These are phyloP conservation scores for Proctacanthus coquilletti DNA, from an alignment of 1,140 invertebrate genomes.

Conservation along the genomic window DNA sequence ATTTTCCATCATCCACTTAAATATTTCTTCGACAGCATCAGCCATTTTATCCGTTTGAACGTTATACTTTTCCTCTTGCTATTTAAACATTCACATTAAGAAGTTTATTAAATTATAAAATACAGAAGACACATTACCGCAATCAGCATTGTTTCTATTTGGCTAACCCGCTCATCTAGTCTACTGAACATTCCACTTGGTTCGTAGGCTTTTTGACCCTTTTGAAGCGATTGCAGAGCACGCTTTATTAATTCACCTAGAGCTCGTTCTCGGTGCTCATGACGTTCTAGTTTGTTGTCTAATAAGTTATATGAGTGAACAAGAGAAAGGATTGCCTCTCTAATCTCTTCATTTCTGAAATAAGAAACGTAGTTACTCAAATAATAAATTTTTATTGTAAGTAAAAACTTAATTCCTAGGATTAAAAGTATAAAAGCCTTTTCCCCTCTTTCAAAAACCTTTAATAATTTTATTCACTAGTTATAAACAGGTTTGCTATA, in stretches of 20 bases:
- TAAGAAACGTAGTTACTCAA: too few relatives aligned
- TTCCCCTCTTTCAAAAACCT: too few relatives aligned
- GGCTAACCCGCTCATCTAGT: slow-evolving; percentile 49
- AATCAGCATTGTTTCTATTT: slow-evolving; percentile 50
- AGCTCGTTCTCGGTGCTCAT: slow-evolving; percentile 64
- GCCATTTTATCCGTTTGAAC: slow-evolving; percentile 47
- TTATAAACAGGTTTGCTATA: too few relatives aligned
- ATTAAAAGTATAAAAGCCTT: too few relatives aligned
- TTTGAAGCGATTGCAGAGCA: slow-evolving; percentile 50
- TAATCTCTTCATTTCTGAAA: slow-evolving; percentile 62
- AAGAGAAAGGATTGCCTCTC: slow-evolving; percentile 63
- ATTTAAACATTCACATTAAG: slow-evolving; percentile 5
- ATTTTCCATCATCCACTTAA: slow-evolving; percentile 41
- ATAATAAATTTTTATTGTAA: too few relatives aligned
- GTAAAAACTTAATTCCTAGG: too few relatives aligned
- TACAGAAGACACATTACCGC: slow-evolving; percentile 27
- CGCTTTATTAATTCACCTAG: slow-evolving; percentile 65
- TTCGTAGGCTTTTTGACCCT: slow-evolving; percentile 51
- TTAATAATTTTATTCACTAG: too few relatives aligned
- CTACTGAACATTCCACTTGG: slow-evolving; percentile 44
- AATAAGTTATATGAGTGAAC: slow-evolving; percentile 63
- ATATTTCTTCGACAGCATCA: slow-evolving; percentile 46
- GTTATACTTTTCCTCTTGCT: slow-evolving; percentile 29
- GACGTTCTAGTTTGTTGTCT: slow-evolving; percentile 68
- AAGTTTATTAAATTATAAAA: neutral